A percentile compares a stretch with the other conserved stretches of the same genome.
These are phyloP conservation scores for Zygaena filipendulae DNA, from an alignment of 2,888 invertebrate genomes.

Conservation along the genomic window DNA sequence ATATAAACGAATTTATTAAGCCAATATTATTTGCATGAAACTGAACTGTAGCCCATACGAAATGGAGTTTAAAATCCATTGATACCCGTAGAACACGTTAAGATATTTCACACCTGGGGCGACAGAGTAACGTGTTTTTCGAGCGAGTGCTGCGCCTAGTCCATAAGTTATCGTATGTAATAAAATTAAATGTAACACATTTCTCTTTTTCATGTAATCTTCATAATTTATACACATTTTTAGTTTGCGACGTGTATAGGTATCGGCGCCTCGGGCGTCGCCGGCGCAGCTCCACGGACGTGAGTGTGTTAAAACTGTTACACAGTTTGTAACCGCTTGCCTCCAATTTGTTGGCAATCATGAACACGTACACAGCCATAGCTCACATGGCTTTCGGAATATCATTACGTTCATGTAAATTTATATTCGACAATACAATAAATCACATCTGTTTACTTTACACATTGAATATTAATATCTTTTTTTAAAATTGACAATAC, in stretches of 20 bases:
- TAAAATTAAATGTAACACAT: slow-evolving; percentile 69
- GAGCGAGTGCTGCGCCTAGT: slow-evolving; percentile 54
- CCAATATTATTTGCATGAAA: too few relatives aligned
- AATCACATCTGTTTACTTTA: slow-evolving; percentile 27
- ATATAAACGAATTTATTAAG: slow-evolving; percentile 25
- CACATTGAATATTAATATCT: slow-evolving; percentile 17
- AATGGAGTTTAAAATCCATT: too few relatives aligned
- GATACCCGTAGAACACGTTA: too few relatives aligned
- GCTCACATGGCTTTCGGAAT: slow-evolving; percentile 26
- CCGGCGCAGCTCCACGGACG: slow-evolving; percentile 24
- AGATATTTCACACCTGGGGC: too few relatives aligned
- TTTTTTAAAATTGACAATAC: neutral
- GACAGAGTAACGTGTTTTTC: slow-evolving; percentile 54
- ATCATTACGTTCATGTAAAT: slow-evolving; percentile 32
- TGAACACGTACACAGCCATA: slow-evolving; percentile 4
- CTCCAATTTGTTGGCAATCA: slow-evolving; percentile 15
- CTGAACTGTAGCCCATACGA: too few relatives aligned
- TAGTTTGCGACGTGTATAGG: slow-evolving; percentile 45
- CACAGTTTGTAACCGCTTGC: slow-evolving; percentile 21
- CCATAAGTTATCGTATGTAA: slow-evolving; percentile 66
- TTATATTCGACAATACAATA: slow-evolving; percentile 24
- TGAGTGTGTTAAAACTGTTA: slow-evolving; percentile 16
- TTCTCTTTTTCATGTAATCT: slow-evolving; percentile 68
- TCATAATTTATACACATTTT: slow-evolving; percentile 66
- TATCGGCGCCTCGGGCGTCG: slow-evolving; percentile 46